Evolutionary conservation across 1,140 invertebrate species (phyloP).

Genomic region (Mizuhopecten yessoensis): DNA sequence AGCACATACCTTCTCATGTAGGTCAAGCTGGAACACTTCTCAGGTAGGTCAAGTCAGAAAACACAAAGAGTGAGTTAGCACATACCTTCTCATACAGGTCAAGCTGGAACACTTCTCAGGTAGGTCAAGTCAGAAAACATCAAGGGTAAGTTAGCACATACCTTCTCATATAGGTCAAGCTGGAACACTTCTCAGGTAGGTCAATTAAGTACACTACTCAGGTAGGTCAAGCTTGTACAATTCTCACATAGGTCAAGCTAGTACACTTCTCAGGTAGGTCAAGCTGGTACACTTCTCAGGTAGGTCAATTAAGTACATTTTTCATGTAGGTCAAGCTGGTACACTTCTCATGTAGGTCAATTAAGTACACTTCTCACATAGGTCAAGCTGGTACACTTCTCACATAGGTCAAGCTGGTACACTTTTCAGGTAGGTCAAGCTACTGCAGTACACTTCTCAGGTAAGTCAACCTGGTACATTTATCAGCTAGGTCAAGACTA

Average conservation of each 20-base stretch:
- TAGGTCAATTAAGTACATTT: not conserved
- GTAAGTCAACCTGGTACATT: not conserved
- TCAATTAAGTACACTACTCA: not conserved
- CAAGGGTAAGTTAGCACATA: not conserved
- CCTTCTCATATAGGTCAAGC: not conserved
- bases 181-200: slow-evolving; percentile 62
- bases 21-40: slow-evolving; percentile 49
- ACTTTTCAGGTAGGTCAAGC: too few relatives aligned
- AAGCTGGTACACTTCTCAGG: slow-evolving; percentile 62
- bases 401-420: too few relatives aligned
- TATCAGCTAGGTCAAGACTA: not conserved
- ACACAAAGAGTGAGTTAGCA: not conserved
- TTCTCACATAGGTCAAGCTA: too few relatives aligned
- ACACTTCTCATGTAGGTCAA: not conserved
- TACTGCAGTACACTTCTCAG: not conserved
- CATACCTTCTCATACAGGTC: not conserved
- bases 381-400: not conserved
- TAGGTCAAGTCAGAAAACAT: too few relatives aligned
- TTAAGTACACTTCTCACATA: not conserved
- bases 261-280: too few relatives aligned
- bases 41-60: slow-evolving; percentile 48
- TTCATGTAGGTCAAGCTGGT: not conserved
- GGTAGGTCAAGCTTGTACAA: not conserved
- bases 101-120: slow-evolving; percentile 62
- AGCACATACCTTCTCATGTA: not conserved